Evolutionary conservation across 2,888 invertebrate species (phyloP), one percentile per base, ranked within the genome.

Genomic region (Rugalucina vietnamica): DNA sequence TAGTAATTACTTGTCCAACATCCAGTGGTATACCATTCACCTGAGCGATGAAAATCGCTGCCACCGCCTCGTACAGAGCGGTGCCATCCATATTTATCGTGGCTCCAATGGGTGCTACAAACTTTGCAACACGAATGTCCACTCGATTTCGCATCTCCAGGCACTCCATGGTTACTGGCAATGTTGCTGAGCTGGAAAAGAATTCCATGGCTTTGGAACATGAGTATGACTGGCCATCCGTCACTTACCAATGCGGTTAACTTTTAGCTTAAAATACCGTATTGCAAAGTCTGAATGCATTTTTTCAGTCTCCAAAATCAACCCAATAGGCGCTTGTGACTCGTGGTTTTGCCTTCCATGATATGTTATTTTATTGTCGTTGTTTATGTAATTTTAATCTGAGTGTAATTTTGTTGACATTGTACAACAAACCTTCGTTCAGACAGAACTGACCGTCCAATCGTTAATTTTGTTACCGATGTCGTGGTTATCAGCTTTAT

Each of bases 101-200:
- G 94, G 98, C 98, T 5, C 98, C 98, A 89, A 98, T 97, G 0
- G 98, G 98, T 18, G 98, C 95, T 71, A 98, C 97, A 95, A 98
- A 98, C 88, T 97, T 96, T 0, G 97, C 97, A 90, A 98, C 97
- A 85, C 98, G 96, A 50, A 97, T 96, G 95, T 98, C 97, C 86
- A 98, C 96, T 86, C 97, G 96, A 84, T 98, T 96, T 80, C 97
- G 97, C 87, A 97, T 97, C 95, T 98, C 97, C 97, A 98, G 97
- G 91, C 97, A 97, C 83, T 97, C 96, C 95, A 98, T 97, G 70
- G 98, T 98, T 81, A 98, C 96, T 37, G 98, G 98, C 81, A 98
- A 96, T 60, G 98, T 98, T 87, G 98, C 98, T 87, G 98, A 97
- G 93, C 97, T 97, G 95, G 12, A 95, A 91, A 2, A 60, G 8